phyloP scores from a whole-genome alignment of 2,888 invertebrate species.

The Sarcophaga caerulescens region DNA sequence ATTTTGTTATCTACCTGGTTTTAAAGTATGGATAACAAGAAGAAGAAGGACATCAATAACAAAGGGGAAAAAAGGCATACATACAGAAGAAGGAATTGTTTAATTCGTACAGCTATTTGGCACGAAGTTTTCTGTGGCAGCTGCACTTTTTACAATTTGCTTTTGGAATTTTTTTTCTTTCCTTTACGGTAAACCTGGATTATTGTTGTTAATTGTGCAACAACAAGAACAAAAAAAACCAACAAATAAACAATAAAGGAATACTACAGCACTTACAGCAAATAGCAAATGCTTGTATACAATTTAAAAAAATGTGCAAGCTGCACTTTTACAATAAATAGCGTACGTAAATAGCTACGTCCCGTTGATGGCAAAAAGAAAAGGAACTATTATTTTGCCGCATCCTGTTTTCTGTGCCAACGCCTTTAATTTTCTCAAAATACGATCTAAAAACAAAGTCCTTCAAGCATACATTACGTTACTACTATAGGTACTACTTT shows the following conservation, averaged over 20 bases:
- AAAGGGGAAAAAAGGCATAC: conserved; percentile 32
- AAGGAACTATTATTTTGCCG: conserved; percentile 44
- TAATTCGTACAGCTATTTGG: conserved; percentile 27
- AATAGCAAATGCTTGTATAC: neutral
- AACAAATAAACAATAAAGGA: neutral
- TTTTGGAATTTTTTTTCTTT: conserved; percentile 1
- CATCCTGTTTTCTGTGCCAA: conserved; percentile 44
- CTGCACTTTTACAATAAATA: conserved; percentile 19
- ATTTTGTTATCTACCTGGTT: conserved; percentile 39
- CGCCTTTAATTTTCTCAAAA: conserved; percentile 33
- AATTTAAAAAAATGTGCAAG: conserved; percentile 22
- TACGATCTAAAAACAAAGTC: neutral
- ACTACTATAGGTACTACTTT: conserved; percentile 61
- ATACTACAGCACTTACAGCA: neutral
- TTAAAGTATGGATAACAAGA: conserved; percentile 37
- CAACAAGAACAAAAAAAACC: conserved; percentile 36
- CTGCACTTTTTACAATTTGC: conserved; percentile 43
- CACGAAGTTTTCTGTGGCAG: conserved; percentile 48
- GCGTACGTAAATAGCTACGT: neutral
- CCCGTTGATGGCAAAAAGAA: conserved; percentile 14
- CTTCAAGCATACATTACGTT: conserved; percentile 28
- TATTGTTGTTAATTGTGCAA: conserved; percentile 57
- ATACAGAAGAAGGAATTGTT: conserved; percentile 3
- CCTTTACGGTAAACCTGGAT: conserved; percentile 25
- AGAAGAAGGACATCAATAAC: conserved; percentile 25